Base-by-base conservation (phyloP, 2,797 vertebrate genomes). In the Cryptoprocta ferox region DNA sequence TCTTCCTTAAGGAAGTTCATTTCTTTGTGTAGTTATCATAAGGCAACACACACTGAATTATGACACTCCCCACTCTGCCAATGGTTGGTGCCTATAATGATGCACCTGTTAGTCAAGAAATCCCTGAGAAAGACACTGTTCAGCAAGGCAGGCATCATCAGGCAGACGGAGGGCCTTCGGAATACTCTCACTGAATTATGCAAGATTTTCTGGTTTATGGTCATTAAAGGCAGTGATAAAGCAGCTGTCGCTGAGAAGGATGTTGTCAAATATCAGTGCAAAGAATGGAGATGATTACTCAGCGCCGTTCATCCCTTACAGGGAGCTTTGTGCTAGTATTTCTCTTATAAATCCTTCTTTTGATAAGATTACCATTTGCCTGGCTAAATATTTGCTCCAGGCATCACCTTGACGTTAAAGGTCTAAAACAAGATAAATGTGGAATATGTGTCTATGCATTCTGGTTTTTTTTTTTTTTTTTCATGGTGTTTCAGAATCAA, bases 101-200 rank as follows among this genome's bases (percentile, higher is more conserved):
- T 97, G 97, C 97, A 98, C 98, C 98, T 98, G 98, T 96, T 98
- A 98, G 96, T 98, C 96, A 98, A 98, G 98, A 98, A 98, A 98
- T 97, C 95, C 91, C 97, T 97, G 75, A 82, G 96, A 98, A 98
- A 97, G 94, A 96, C 98, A 96, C 0, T 0, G 89, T 86, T 95
- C 96, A 85, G 97, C 94, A 92, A 97, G 98, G 97, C 88, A 98
- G 97, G 95, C 92, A 92, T 97, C 92, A 26, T 97, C 18, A 6
- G 28, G 39, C 5, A 21, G 95, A 98, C 30, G n/a, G 76, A 96
- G 86, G 90, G 73, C 92, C 97, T 97, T 97, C 96, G 95, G 91
- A 92, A 98, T 93, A 61, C 96, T 98, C 97, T 96, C 28, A 70
- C 94, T 97, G 95, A 94, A 97, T 98, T 98, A 98, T 97, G 93